A percentile compares a stretch with the other conserved stretches of the same genome.
Conservation (phyloP, 2,797 vertebrate species). For the Clarias laeviceps region DNA sequence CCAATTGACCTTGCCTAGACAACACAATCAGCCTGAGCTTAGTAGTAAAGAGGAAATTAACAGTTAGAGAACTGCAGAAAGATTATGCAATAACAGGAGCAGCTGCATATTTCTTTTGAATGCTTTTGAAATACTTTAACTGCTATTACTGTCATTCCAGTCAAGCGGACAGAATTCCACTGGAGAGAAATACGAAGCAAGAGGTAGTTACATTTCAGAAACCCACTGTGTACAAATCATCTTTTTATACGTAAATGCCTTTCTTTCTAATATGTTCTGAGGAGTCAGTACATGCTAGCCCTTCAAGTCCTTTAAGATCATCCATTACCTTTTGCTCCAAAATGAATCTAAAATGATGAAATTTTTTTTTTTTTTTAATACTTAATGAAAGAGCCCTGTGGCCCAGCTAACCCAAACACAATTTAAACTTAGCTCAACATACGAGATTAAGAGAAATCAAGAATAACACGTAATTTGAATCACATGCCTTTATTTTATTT, state of each 20-base stretch:
- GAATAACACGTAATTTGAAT: no score
- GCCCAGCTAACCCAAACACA: no score
- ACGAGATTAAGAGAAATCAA: no score
- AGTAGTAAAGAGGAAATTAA: conserved; percentile 17
- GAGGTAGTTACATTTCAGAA: background rate
- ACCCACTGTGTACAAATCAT: background rate
- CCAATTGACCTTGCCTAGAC: conserved; percentile 22
- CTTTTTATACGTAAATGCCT: background rate
- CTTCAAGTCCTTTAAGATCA: background rate
- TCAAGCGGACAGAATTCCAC: background rate
- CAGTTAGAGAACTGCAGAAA: background rate
- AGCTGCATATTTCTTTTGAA: conserved; percentile 7
- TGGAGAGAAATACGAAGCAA: background rate
- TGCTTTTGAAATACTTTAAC: conserved; percentile 23
- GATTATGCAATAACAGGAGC: conserved; percentile 19
- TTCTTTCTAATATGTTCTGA: background rate
- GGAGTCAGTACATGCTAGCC: background rate
- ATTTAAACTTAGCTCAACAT: no score
- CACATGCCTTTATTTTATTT: no score
- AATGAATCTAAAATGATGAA: background rate
- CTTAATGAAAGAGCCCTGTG: no score
- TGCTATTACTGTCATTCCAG: background rate
- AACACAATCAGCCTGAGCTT: conserved; percentile 4
- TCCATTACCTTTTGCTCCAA: background rate
- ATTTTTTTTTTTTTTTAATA: no score